Base-by-base conservation (phyloP, 2,888 invertebrate genomes). In the Agrochola lychnidis region DNA sequence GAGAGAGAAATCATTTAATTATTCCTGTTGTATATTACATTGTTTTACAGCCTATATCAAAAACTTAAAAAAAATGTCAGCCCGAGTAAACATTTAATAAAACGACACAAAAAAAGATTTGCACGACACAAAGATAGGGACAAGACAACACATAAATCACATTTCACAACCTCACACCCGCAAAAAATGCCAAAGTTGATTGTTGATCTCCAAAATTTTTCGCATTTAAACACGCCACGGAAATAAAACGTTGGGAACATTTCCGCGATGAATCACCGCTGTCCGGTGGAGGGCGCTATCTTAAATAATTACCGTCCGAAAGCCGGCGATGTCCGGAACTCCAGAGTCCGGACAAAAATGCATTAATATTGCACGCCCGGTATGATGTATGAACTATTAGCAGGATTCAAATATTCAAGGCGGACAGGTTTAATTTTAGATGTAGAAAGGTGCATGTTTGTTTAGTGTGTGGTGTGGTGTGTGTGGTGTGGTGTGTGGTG, bases 251-350 rank as follows among this genome's bases (percentile, higher is more conserved):
- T 53, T 67, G 42, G 36, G 36, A 57, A 78, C 70, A 70, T 81
- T 88, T 81, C 82, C 79, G 85, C 80, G 73, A 88, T 88, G 79
- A 83, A 88, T 87, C 83, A 82, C 78, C 40, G 64, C 81, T 70
- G 72, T 81, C 87, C 84, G 72, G 66, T 25, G 87, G 84, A 79
- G 78, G 85, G 84, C 79, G 87, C 81, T 87, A 83, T 85, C 84
- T 84, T 88, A 84, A 88, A 88, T 85, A 88, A 88, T 88, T 84
- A 88, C 87, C 70, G 71, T 53, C 72, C 61, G 36, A 86, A 80
- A 76, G 45, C 80, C 68, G 61, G 67, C 25, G 7, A 14, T 66
- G 78, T 73, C 73, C 73, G 57, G 80, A 59, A 45, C 70, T 48
- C 42, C 59, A 71, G 76, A 57, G 12, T 82, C 75, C 78, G 75